Evolutionary conservation across 2,113 vertebrate species (phyloP).

Genomic region (Nerophis ophidion): DNA sequence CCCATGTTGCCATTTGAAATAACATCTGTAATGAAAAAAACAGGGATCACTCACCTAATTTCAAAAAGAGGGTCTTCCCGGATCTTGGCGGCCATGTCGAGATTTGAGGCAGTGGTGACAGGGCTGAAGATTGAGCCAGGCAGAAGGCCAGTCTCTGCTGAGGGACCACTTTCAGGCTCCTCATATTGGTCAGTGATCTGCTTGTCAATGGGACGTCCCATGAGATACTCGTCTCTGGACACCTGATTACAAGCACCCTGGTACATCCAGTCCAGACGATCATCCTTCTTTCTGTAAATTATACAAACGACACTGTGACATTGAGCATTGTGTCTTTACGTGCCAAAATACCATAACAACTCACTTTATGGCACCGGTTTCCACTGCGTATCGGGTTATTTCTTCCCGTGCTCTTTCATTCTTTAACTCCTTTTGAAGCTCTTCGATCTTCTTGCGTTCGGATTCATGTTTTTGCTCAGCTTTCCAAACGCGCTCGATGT

Average conservation of each 20-base stretch:
- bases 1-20: not conserved
- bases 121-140: slow-evolving; percentile 88
- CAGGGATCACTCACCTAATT: slow-evolving; percentile 74
- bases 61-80: slow-evolving; percentile 92
- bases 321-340: accelerated
- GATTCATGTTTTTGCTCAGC: slow-evolving; percentile 94
- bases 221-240: slow-evolving; percentile 90
- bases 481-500: slow-evolving; percentile 98
- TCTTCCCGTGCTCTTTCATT: slow-evolving; percentile 90
- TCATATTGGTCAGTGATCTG: slow-evolving; percentile 84
- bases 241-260: slow-evolving; percentile 89
- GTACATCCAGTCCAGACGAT: slow-evolving; percentile 99
- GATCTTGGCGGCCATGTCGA: slow-evolving; percentile 94
- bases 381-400: slow-evolving; percentile 86
- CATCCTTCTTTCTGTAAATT: slow-evolving; percentile 82
- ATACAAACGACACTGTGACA: not conserved
- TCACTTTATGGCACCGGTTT: slow-evolving; percentile 84
- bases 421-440: slow-evolving; percentile 91
- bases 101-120: slow-evolving; percentile 71
- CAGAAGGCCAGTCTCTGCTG: slow-evolving; percentile 83
- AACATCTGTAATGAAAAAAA: too few species aligned
- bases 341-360: slow-evolving; percentile 8
- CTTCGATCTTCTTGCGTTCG: slow-evolving; percentile 91
- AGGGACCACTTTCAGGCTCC: slow-evolving; percentile 82
- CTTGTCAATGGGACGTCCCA: slow-evolving; percentile 92